Evolutionary conservation across 2,113 vertebrate species (phyloP).

Genomic region (Pimephales promelas): DNA sequence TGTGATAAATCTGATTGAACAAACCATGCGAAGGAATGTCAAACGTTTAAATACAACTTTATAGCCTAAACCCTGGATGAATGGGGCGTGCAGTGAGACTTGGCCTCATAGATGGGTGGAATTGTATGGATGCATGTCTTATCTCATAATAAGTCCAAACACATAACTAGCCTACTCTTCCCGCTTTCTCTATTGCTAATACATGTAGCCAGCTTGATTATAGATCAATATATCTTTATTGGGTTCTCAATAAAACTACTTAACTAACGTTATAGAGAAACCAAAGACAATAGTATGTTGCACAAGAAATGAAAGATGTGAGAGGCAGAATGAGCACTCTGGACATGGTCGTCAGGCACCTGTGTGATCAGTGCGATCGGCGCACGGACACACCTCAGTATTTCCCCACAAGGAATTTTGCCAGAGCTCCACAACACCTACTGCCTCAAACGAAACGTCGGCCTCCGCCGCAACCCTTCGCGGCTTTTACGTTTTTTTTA

Average conservation of each 20-base stretch:
- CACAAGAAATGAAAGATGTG: not conserved
- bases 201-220: not conserved
- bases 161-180: not conserved
- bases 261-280: not conserved
- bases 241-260: not conserved
- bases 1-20: not conserved
- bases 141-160: not conserved
- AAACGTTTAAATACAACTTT: not conserved
- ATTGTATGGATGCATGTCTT: not conserved
- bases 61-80: not conserved
- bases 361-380: conserved; percentile 13
- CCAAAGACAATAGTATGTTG: not conserved
- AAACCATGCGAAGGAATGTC: conserved; percentile 7
- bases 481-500: not conserved
- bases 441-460: not conserved
- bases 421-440: not conserved
- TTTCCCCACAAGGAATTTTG: conserved; percentile 7
- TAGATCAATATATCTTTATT: not conserved
- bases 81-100: not conserved
- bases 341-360: not conserved
- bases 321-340: not conserved
- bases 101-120: not conserved
- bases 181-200: not conserved
- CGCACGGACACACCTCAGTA: conserved; percentile 29
- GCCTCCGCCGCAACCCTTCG: not conserved